These are phyloP conservation scores for Drosophila birchii DNA, from an alignment of 2,888 invertebrate genomes.

Conservation along the genomic window DNA sequence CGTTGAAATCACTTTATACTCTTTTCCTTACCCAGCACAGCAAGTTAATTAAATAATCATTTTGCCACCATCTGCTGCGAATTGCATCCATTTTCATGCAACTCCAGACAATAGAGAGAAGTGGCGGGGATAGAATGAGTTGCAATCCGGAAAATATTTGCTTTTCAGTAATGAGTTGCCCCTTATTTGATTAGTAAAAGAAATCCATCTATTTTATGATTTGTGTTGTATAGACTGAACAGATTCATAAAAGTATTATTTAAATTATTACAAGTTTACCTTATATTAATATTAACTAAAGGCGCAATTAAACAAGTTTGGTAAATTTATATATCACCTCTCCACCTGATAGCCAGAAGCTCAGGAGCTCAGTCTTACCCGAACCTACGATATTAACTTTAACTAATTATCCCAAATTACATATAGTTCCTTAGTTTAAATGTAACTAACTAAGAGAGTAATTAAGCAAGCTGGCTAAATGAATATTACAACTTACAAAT, in stretches of 20 bases:
- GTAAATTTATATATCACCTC: no score
- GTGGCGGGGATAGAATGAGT: neutral
- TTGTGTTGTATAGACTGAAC: neutral
- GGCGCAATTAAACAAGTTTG: no score
- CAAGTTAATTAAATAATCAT: slow-evolving; percentile 49
- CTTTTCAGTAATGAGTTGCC: neutral
- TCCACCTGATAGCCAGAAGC: no score
- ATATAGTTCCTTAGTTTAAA: no score
- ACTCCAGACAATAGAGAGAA: neutral
- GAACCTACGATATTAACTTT: no score
- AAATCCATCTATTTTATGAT: neutral
- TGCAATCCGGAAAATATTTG: slow-evolving; percentile 5
- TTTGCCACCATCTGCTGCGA: slow-evolving; percentile 26
- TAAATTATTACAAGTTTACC: neutral
- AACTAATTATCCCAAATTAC: no score
- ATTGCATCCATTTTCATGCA: neutral
- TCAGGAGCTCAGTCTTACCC: no score
- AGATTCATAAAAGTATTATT: no score
- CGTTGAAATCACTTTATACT: slow-evolving; percentile 7
- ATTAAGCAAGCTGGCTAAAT: no score
- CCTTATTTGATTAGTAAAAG: neutral
- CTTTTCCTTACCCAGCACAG: neutral
- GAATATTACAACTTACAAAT: neutral
- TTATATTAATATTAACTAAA: neutral
- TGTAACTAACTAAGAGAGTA: no score